Evolutionary conservation across 2,113 vertebrate species (phyloP).

Genomic region (Dipodomys spectabilis): DNA sequence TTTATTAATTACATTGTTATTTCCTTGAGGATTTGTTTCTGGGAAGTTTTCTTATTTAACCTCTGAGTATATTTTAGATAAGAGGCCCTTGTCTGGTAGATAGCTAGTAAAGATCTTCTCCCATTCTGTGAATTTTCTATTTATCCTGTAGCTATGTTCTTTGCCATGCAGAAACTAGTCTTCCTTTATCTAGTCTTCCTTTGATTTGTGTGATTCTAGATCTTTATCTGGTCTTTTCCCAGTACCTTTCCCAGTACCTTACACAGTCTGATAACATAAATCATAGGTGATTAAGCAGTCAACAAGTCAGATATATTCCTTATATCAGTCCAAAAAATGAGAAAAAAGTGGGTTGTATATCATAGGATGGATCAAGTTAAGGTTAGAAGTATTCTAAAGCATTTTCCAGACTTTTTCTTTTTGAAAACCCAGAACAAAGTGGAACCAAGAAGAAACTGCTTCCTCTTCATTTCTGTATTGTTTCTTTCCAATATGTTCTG

Average conservation of each 20-base stretch:
- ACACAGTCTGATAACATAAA: conserved; percentile 56
- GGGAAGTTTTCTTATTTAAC: no score
- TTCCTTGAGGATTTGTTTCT: no score
- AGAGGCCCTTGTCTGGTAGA: no score
- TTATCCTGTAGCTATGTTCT: no score
- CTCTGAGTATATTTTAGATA: no score
- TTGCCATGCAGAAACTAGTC: no score
- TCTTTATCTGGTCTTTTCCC: neutral
- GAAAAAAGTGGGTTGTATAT: neutral
- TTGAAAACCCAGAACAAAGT: conserved; percentile 1
- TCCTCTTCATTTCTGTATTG: neutral
- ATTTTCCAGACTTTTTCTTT: conserved; percentile 26
- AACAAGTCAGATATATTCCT: neutral
- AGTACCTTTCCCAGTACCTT: neutral
- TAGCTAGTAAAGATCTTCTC: no score
- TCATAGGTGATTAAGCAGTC: neutral
- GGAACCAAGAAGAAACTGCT: neutral
- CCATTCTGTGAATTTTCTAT: no score
- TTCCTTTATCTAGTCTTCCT: no score
- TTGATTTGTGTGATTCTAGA: no score
- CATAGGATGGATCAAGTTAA: neutral
- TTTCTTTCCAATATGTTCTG: neutral
- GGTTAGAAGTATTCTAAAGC: conserved; percentile 48
- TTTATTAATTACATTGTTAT: no score
- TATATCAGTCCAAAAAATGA: conserved; percentile 3